These are phyloP conservation scores for Nebria brevicollis DNA, from an alignment of 2,888 invertebrate species.

Conservation along the genomic window DNA sequence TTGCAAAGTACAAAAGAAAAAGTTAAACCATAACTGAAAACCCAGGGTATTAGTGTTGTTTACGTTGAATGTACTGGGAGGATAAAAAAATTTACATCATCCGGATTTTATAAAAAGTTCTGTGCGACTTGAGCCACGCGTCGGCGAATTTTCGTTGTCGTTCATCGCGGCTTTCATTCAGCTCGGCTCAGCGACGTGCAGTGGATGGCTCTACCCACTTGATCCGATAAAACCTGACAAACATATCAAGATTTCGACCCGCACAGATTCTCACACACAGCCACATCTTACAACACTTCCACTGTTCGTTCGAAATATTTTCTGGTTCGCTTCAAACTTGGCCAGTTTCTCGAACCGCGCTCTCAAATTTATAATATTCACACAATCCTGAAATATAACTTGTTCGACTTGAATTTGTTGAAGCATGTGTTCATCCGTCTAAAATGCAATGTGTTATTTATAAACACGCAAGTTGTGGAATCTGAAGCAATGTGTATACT, in stretches of 20 bases:
- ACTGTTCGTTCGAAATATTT: not conserved
- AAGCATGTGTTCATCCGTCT: too few species aligned
- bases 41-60: not conserved
- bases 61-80: constrained; percentile 19
- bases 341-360: too few species aligned
- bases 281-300: not conserved
- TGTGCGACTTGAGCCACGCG: not conserved
- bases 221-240: constrained; percentile 62
- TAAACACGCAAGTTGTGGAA: too few species aligned
- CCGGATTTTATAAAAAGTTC: constrained; percentile 34
- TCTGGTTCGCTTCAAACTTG: too few species aligned
- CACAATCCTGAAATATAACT: too few species aligned
- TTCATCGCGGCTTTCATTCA: not conserved
- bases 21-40: constrained; percentile 3
- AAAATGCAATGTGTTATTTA: too few species aligned
- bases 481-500: too few species aligned
- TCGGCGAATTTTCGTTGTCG: not conserved
- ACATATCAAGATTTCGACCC: constrained; percentile 58
- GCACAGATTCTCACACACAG: not conserved
- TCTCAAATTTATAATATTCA: too few species aligned
- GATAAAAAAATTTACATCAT: constrained; percentile 39
- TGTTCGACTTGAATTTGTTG: too few species aligned
- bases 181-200: not conserved
- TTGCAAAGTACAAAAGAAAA: not conserved
- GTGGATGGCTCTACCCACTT: constrained; percentile 54